These are phyloP conservation scores for Parazoanthus atlanticus DNA, from an alignment of 92 coral and sea anemone genomes.

Conservation along the genomic window DNA sequence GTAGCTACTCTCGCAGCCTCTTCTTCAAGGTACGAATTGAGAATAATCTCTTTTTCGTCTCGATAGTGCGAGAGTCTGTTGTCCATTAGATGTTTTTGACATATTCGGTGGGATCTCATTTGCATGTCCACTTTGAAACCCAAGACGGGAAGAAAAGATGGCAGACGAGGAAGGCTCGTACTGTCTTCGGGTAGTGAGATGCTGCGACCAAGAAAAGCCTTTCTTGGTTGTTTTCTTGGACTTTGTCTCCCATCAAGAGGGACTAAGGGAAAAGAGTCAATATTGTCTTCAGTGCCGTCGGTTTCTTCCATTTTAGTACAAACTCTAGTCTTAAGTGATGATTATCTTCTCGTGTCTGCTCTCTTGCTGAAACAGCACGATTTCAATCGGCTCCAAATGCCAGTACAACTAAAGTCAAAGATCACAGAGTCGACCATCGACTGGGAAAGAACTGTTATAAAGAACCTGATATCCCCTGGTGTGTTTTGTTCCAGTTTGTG, in stretches of 20 bases:
- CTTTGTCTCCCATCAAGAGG: not conserved
- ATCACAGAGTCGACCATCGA: not conserved
- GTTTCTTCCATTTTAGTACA: not conserved
- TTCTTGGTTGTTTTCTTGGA: not conserved
- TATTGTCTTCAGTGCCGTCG: not conserved
- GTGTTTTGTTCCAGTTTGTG: too few species aligned
- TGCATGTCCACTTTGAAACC: conserved; percentile 34
- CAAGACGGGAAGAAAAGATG: conserved; percentile 35
- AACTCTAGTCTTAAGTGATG: not conserved
- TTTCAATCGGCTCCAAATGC: not conserved
- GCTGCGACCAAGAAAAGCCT: not conserved
- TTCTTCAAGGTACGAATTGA: conserved; percentile 13
- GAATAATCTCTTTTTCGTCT: conserved; percentile 13
- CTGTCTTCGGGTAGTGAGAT: conserved; percentile 1
- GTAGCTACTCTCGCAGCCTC: conserved; percentile 18
- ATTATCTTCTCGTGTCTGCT: not conserved
- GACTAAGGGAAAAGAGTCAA: not conserved
- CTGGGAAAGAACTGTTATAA: not conserved
- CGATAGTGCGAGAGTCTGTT: conserved; percentile 4
- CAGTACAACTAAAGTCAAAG: not conserved
- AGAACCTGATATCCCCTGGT: not conserved
- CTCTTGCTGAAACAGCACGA: not conserved
- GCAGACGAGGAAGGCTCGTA: conserved; percentile 19
- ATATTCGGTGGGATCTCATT: conserved; percentile 23
- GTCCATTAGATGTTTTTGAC: conserved; percentile 9